phyloP scores from a whole-genome alignment of 1,140 invertebrate genomes.

The Drosophila azteca region DNA sequence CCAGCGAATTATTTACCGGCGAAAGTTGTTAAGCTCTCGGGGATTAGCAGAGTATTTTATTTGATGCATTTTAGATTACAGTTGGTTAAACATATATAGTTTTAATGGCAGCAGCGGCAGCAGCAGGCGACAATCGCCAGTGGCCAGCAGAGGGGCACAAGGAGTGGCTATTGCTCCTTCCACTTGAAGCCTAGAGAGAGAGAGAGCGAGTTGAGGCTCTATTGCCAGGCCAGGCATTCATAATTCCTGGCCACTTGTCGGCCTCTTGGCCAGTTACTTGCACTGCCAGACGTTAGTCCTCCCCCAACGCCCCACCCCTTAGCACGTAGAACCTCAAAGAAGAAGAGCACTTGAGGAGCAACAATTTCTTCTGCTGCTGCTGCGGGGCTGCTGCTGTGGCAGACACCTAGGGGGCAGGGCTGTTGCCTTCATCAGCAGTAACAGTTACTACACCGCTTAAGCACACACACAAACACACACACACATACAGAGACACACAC shows the following conservation, averaged over 20 bases:
- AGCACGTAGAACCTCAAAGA: conserved; percentile 10
- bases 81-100: neutral
- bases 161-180: too few relatives aligned
- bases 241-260: conserved; percentile 44
- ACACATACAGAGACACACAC: conserved; percentile 23
- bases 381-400: conserved; percentile 44
- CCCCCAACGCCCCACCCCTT: neutral
- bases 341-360: conserved; percentile 19
- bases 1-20: conserved; percentile 13
- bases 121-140: neutral
- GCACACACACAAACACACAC: conserved; percentile 20
- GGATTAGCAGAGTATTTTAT: conserved; percentile 16
- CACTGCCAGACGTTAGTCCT: conserved; percentile 16
- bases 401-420: conserved; percentile 30
- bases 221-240: conserved; percentile 21
- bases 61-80: conserved; percentile 22
- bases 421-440: conserved; percentile 61
- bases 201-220: neutral
- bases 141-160: too few relatives aligned
- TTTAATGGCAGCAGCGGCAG: neutral
- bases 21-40: conserved; percentile 29
- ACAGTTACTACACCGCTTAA: conserved; percentile 53
- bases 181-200: neutral
- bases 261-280: conserved; percentile 42
- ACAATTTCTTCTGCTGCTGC: too few relatives aligned